These are phyloP conservation scores for Pocillopora damicornis DNA, from an alignment of 64 coral and sea anemone genomes.

Conservation along the genomic window DNA sequence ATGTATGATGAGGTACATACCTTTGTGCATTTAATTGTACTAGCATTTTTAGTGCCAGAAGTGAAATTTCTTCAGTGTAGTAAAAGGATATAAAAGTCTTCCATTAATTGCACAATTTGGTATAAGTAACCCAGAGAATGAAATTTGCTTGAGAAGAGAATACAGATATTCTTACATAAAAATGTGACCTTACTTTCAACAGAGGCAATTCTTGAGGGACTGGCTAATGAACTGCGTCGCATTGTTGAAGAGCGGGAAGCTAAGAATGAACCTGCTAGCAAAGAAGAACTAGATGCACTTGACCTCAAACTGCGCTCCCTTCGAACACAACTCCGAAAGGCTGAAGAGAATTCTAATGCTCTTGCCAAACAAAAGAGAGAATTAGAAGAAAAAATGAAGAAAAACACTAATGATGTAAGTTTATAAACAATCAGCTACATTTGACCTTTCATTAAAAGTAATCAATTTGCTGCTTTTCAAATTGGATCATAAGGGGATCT, in stretches of 20 bases:
- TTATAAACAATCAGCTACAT: too few species aligned
- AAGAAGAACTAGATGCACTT: constrained; percentile 78
- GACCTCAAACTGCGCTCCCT: constrained; percentile 84
- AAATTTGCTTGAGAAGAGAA: too few species aligned
- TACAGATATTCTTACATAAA: background rate
- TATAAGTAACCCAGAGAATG: too few species aligned
- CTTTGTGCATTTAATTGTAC: too few species aligned
- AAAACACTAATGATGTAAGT: constrained; percentile 79
- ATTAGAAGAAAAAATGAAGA: constrained; percentile 71
- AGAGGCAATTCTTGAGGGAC: constrained; percentile 86
- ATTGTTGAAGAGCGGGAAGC: constrained; percentile 84
- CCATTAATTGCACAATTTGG: too few species aligned
- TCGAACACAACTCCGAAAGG: constrained; percentile 81
- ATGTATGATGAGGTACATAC: too few species aligned
- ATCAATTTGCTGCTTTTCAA: too few species aligned
- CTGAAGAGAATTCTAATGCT: constrained; percentile 45
- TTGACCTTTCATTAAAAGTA: too few species aligned
- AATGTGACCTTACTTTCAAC: constrained; percentile 1
- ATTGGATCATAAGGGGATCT: too few species aligned
- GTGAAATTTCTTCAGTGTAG: too few species aligned
- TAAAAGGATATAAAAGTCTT: too few species aligned
- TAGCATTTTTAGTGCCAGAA: too few species aligned
- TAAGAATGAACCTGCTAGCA: constrained; percentile 51
- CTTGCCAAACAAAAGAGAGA: constrained; percentile 78
- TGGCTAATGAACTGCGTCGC: constrained; percentile 71